Percentiles rank a stretch among this genome's conserved stretches.
phyloP scores from a whole-genome alignment of 2,113 vertebrate species.

The Ploceus nigricollis region DNA sequence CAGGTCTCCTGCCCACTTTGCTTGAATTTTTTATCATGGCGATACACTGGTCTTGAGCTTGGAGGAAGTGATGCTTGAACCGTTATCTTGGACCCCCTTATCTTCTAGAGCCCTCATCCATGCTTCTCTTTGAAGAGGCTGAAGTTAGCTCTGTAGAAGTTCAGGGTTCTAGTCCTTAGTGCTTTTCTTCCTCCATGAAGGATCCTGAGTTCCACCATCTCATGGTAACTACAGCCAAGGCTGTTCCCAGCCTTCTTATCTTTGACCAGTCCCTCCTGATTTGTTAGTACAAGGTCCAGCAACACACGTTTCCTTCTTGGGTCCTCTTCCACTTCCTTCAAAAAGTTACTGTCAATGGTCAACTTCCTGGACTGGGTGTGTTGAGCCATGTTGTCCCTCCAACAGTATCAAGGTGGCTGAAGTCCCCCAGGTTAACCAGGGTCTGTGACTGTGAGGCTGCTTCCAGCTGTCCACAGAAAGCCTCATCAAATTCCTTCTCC shows the following conservation, averaged over 20 bases:
- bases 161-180: background rate
- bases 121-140: background rate
- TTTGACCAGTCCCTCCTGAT: background rate
- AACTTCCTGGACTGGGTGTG: background rate
- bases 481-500: background rate
- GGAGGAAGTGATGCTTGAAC: background rate
- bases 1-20: background rate
- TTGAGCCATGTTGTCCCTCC: background rate
- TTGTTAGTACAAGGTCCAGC: background rate
- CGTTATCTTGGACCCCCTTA: background rate
- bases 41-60: background rate
- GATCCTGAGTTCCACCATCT: background rate
- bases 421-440: background rate
- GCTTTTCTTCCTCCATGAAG: background rate
- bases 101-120: background rate
- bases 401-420: background rate
- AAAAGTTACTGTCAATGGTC: background rate
- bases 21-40: background rate
- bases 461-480: background rate
- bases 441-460: background rate
- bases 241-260: background rate
- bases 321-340: background rate
- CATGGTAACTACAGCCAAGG: background rate
- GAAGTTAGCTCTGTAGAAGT: background rate
- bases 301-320: background rate